Conservation (phyloP, 23 tunicate species). For the Ascidia mentula region DNA sequence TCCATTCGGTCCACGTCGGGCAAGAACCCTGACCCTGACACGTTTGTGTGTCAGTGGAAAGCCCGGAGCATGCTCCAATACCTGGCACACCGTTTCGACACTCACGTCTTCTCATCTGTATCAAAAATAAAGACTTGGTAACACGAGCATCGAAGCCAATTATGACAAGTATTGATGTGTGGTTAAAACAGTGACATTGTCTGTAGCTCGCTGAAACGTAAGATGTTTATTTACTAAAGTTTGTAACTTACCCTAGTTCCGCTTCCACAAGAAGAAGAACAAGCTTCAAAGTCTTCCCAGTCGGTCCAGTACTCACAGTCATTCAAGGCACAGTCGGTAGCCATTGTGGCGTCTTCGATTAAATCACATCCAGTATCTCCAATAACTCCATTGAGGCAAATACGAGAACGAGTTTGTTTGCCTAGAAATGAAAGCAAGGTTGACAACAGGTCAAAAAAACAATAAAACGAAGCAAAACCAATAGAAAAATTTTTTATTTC, state of each 20-base stretch:
- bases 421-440: too few relatives aligned
- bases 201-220: neutral
- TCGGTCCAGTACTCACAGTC: slow-evolving; percentile 71
- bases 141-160: neutral
- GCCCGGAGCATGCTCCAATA: slow-evolving; percentile 51
- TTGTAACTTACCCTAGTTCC: slow-evolving; percentile 49
- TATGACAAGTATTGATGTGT: neutral
- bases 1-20: slow-evolving; percentile 67
- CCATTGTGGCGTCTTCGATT: slow-evolving; percentile 28
- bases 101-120: slow-evolving; percentile 36
- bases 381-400: slow-evolving; percentile 55
- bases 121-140: neutral
- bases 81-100: slow-evolving; percentile 67
- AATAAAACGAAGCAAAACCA: too few relatives aligned
- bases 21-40: slow-evolving; percentile 34
- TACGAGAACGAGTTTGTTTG: slow-evolving; percentile 46
- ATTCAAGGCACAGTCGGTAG: slow-evolving; percentile 35
- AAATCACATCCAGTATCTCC: slow-evolving; percentile 78
- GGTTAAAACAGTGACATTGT: slow-evolving; percentile 6
- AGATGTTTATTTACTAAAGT: neutral
- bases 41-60: neutral
- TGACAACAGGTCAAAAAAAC: too few relatives aligned
- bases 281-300: slow-evolving; percentile 48
- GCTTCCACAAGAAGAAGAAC: slow-evolving; percentile 60
- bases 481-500: too few relatives aligned